Base-by-base conservation (phyloP, 1,140 invertebrate genomes). In the Drosophila biarmipes region DNA sequence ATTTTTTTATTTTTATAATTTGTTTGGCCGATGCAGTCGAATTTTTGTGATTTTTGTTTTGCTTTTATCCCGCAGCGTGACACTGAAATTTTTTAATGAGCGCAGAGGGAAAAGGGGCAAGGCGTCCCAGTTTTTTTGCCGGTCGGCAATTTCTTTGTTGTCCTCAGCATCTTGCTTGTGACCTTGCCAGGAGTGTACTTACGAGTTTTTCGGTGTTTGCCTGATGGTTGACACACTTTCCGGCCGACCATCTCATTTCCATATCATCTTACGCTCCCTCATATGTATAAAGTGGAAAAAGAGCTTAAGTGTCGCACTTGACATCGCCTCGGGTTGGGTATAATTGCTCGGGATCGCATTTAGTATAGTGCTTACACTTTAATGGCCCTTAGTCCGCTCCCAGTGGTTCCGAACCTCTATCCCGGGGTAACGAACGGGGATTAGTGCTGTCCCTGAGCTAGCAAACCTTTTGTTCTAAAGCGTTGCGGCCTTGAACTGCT, bases 171-270 rank as follows among this genome's bases (percentile, higher is more conserved):
- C 63, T 58, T 78, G 68, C 27, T 42, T 51, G 34, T 67, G 82
- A 48, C 82, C 82, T 89, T 87, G 74, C 11, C 31, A 62, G 57
- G 62, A 86, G 54, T 63, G 37, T 49, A 42, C 49, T 35, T 43
- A 54, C 51, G 29, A 21, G 17, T 56, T 42, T 40, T 55, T 31
- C 40, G 46, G 27, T 53, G 55, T 74, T 78, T 74, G n/a, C 19
- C 51, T 45, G 48, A 31, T 31, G 48, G 58, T 52, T 86, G 78
- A 86, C 80, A 80, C 48, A 80, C 72, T 84, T 85, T 58, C 42
- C 35, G 61, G 57, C 61, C 24, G 45, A 42, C 24, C 46, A 54
- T 51, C 46, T 67, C 64, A 78, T 78, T 78, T 82, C 34, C 73
- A 86, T 71, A 81, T 63, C 35, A 45, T 71, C 53, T 43, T 51